Evolutionary conservation across 2,797 vertebrate species (phyloP).

Genomic region (Lithobates pipiens): DNA sequence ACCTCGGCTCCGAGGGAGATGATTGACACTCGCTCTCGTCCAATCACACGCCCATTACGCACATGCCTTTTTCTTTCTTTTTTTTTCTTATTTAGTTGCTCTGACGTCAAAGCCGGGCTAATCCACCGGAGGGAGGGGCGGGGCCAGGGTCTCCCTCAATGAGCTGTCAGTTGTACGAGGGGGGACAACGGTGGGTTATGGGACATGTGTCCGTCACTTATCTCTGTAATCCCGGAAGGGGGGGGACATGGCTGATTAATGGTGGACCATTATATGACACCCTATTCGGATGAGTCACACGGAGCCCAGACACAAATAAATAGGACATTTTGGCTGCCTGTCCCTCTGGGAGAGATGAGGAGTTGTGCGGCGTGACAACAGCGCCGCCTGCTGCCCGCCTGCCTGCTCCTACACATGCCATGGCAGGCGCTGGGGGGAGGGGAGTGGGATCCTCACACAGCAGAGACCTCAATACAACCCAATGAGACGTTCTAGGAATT

Average conservation of each 20-base stretch:
- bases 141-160: constrained; percentile 23
- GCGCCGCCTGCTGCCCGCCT: constrained; percentile 24
- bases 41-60: constrained; percentile 38
- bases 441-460: not conserved
- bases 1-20: not conserved
- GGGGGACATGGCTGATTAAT: constrained; percentile 23
- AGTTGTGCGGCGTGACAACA: constrained; percentile 4
- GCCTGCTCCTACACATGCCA: too few relatives aligned
- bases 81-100: too few relatives aligned
- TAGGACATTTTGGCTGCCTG: not conserved
- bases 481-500: not conserved
- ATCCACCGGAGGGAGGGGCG: not conserved
- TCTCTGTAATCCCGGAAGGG: constrained; percentile 34
- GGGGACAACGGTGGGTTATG: not conserved
- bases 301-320: not conserved
- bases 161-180: not conserved
- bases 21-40: not conserved
- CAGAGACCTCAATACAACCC: not conserved
- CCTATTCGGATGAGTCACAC: constrained; percentile 3
- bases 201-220: not conserved
- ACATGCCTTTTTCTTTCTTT: constrained; percentile 22
- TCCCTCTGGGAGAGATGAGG: not conserved
- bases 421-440: not conserved
- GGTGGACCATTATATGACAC: constrained; percentile 22
- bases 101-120: constrained; percentile 35